Evolutionary conservation across 2,113 vertebrate genomes (phyloP).

Genomic region (Erythrolamprus reginae): DNA sequence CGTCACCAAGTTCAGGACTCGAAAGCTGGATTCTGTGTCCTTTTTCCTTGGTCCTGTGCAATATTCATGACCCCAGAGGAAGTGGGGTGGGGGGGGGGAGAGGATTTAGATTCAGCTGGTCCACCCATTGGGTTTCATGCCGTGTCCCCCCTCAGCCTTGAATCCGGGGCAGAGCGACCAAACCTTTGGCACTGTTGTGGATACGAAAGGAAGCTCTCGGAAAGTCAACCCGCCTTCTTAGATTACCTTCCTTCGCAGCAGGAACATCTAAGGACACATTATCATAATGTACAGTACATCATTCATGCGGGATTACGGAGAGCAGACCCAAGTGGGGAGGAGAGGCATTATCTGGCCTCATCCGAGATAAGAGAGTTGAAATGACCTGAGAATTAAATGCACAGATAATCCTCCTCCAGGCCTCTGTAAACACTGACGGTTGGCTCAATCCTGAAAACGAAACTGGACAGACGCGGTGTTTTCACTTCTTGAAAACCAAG

Average conservation of each 20-base stretch:
- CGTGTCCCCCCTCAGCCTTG: too few species aligned
- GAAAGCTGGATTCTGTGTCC: neutral
- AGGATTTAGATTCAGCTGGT: neutral
- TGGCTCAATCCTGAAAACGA: constrained; percentile 4
- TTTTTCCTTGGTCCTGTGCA: neutral
- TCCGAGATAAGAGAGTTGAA: constrained; percentile 44
- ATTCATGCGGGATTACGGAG: constrained; percentile 26
- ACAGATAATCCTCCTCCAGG: constrained; percentile 37
- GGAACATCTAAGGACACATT: constrained; percentile 46
- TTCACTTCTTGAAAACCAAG: neutral
- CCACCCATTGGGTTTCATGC: neutral
- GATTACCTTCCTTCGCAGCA: constrained; percentile 32
- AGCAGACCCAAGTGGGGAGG: neutral
- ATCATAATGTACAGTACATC: constrained; percentile 37
- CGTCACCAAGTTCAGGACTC: too few species aligned
- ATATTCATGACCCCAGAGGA: neutral
- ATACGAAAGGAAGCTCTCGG: constrained; percentile 44
- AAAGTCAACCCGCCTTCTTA: constrained; percentile 23
- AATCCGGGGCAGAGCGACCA: neutral
- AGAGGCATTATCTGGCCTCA: constrained; percentile 33
- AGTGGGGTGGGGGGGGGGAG: neutral
- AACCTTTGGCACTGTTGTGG: neutral
- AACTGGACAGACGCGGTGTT: neutral
- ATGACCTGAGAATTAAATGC: constrained; percentile 36
- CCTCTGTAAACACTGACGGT: constrained; percentile 32